Evolutionary conservation across 1,140 invertebrate species (phyloP).

Genomic region (Drosophila aff.): DNA sequence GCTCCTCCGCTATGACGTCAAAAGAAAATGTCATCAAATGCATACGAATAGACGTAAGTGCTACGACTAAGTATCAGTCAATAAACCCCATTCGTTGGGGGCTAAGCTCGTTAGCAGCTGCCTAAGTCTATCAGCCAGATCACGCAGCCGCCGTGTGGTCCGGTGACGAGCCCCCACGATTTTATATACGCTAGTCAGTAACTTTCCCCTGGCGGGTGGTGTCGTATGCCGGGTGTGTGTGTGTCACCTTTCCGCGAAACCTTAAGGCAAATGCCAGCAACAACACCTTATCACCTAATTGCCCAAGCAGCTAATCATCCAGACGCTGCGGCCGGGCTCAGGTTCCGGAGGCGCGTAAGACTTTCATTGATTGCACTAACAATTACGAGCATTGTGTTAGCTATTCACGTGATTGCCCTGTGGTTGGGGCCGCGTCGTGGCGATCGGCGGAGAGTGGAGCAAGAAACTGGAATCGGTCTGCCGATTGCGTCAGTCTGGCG

Average conservation of each 20-base stretch:
- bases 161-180: slow-evolving; percentile 59
- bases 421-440: slow-evolving; percentile 20
- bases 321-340: slow-evolving; percentile 14
- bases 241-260: slow-evolving; percentile 24
- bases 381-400: background rate
- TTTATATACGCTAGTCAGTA: slow-evolving; percentile 29
- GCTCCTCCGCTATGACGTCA: slow-evolving; percentile 6
- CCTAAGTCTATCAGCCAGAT: slow-evolving; percentile 23
- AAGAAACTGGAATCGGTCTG: slow-evolving; percentile 23
- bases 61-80: slow-evolving; percentile 3
- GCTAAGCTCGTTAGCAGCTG: slow-evolving; percentile 21
- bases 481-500: slow-evolving; percentile 33
- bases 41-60: slow-evolving; percentile 1
- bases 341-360: slow-evolving; percentile 24
- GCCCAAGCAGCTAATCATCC: slow-evolving; percentile 6
- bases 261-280: slow-evolving; percentile 18
- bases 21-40: slow-evolving; percentile 38
- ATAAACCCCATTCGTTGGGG: slow-evolving; percentile 22
- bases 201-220: slow-evolving; percentile 52
- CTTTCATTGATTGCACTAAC: slow-evolving; percentile 41
- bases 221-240: no score
- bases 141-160: slow-evolving; percentile 41
- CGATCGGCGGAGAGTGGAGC: background rate
- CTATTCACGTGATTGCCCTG: slow-evolving; percentile 61
- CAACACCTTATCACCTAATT: slow-evolving; percentile 31